Base-by-base conservation (phyloP, 2,797 vertebrate genomes). In the Sarcoramphus papa region DNA sequence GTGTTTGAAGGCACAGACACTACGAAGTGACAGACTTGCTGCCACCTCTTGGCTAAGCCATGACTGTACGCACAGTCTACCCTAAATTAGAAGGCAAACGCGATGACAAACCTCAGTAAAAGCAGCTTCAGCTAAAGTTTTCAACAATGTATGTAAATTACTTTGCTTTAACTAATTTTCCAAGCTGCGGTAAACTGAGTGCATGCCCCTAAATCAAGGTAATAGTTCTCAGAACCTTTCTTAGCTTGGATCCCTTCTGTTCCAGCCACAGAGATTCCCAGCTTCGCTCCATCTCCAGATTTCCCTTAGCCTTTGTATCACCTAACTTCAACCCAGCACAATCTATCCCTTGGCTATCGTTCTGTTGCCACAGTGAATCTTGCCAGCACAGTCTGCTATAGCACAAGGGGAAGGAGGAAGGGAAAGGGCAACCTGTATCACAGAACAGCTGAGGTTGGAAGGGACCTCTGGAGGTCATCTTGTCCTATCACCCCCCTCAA, bases 41-140 rank as follows among this genome's bases (percentile, higher is more conserved):
- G 68, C 41, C 64, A 63, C n/a, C 64, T 63, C 69, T 35, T 75
- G 57, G 31, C 48, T 78, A 41, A 57, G 28, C 16, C 23, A 19
- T 0, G 0, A 50, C 37, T 47, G 22, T 27, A 31, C 0, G 0
- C 47, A 43, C 9, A 28, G 56, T 2, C 11, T 41, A 20, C 22
- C 48, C 60, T 48, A 37, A 57, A 27, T 3, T 27, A 19, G 19
- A 87, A 64, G 9, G 57, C 7, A 92, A 50, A 62, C 0, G 0
- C 2, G 3, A 60, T 7, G 10, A 74, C 24, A 77, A 88, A 70
- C 7, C 12, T 48, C 43, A 41, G 16, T 10, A 62, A 63, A 85
- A 73, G 22, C 0, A 0, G 31, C 8, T 92, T 51, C 53, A 57
- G 21, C 37, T 57, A 1, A 62, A 43, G 8, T 63, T 82, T 79